Conservation (phyloP, 2,888 invertebrate genomes). For the Brachycybe producta region DNA sequence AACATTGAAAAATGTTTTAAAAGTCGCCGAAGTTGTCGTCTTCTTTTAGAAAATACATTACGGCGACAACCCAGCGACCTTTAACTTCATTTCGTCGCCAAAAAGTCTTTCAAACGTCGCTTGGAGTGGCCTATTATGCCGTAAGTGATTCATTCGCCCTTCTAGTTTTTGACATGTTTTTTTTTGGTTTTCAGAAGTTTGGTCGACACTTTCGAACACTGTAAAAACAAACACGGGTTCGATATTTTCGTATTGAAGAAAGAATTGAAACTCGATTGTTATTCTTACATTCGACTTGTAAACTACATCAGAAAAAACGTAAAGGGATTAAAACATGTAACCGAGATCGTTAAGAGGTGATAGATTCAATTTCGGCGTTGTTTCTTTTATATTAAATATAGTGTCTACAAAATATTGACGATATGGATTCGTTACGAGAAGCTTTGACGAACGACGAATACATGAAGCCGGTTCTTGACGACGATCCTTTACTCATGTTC, state of each 20-base stretch:
- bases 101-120: too few relatives aligned
- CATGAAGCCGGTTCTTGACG: constrained; percentile 53
- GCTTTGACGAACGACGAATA: constrained; percentile 65
- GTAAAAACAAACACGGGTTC: constrained; percentile 22
- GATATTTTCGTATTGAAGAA: constrained; percentile 40
- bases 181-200: too few relatives aligned
- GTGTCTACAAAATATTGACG: constrained; percentile 14
- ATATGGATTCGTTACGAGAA: constrained; percentile 9
- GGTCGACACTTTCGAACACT: constrained; percentile 22
- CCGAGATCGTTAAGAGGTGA: constrained; percentile 20
- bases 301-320: constrained; percentile 52
- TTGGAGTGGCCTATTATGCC: too few relatives aligned
- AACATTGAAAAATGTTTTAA: too few relatives aligned
- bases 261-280: constrained; percentile 63
- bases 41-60: too few relatives aligned
- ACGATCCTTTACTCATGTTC: constrained; percentile 71
- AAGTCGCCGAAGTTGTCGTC: too few relatives aligned
- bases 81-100: too few relatives aligned
- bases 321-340: constrained; percentile 21
- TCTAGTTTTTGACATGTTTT: too few relatives aligned
- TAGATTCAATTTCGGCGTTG: not conserved
- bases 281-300: constrained; percentile 48
- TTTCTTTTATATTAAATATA: constrained; percentile 17
- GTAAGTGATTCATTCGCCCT: too few relatives aligned
- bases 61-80: too few relatives aligned